Evolutionary conservation across 2,888 invertebrate species (phyloP).

Genomic region (Rhingia campestris): DNA sequence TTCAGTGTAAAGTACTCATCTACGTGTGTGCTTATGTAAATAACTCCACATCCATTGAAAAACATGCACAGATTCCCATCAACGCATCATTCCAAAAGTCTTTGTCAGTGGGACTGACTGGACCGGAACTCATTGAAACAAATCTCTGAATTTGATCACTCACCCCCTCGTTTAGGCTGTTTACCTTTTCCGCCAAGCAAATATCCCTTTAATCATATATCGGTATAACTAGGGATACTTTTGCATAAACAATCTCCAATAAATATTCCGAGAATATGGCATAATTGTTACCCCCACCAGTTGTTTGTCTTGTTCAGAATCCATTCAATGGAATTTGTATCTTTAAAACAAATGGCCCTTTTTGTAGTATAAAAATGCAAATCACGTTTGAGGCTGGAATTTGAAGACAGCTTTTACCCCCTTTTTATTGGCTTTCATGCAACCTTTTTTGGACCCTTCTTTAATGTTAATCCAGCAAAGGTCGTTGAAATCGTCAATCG

Average conservation of each 20-base stretch:
- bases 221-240: conserved; percentile 22
- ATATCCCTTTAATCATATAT: background rate
- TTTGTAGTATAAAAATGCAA: conserved; percentile 29
- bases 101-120: too few relatives aligned
- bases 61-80: too few relatives aligned
- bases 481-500: conserved; percentile 9
- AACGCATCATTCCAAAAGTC: too few relatives aligned
- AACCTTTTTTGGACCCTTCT: conserved; percentile 19
- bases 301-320: conserved; percentile 26
- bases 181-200: background rate
- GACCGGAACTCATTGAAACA: too few relatives aligned
- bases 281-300: conserved; percentile 26
- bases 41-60: too few relatives aligned
- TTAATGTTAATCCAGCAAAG: background rate
- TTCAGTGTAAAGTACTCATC: too few relatives aligned
- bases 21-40: too few relatives aligned
- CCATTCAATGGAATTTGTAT: conserved; percentile 45
- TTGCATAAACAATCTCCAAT: conserved; percentile 35
- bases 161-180: too few relatives aligned
- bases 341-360: conserved; percentile 29
- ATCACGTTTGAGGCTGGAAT: conserved; percentile 55
- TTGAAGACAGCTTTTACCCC: conserved; percentile 27
- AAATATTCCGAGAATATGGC: conserved; percentile 6
- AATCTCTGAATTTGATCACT: too few relatives aligned
- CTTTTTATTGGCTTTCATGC: conserved; percentile 39